A percentile compares a stretch with the other conserved stretches of the same genome.
Evolutionary conservation across 2,888 invertebrate genomes (phyloP).

Genomic region (Epicampocera succincta): DNA sequence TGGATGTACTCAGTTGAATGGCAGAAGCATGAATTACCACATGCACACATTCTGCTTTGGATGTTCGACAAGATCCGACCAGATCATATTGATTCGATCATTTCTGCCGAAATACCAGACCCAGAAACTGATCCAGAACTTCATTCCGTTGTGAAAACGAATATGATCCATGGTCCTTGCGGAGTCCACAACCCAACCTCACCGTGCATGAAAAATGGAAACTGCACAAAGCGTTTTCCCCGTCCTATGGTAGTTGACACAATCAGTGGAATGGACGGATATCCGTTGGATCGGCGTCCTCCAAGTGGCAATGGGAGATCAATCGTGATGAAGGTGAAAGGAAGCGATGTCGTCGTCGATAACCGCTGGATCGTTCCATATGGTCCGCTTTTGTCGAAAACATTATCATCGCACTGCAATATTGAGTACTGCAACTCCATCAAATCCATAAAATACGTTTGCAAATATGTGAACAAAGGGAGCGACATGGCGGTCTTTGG

Average conservation of each 20-base stretch:
- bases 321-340: slow-evolving; percentile 29
- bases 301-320: slow-evolving; percentile 57
- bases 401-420: slow-evolving; percentile 30
- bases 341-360: slow-evolving; percentile 19
- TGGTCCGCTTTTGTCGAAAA: slow-evolving; percentile 27
- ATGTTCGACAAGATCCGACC: slow-evolving; percentile 42
- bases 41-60: slow-evolving; percentile 47
- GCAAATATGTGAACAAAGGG: slow-evolving; percentile 26
- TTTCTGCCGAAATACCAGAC: slow-evolving; percentile 73
- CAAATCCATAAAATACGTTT: slow-evolving; percentile 23
- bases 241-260: slow-evolving; percentile 70
- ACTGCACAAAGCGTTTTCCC: slow-evolving; percentile 74
- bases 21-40: slow-evolving; percentile 21
- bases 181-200: slow-evolving; percentile 72
- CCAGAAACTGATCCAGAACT: slow-evolving; percentile 54
- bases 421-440: slow-evolving; percentile 27
- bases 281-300: slow-evolving; percentile 71
- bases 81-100: slow-evolving; percentile 66
- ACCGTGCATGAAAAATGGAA: slow-evolving; percentile 78
- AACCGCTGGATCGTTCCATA: slow-evolving; percentile 8
- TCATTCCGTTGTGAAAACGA: slow-evolving; percentile 65
- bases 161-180: slow-evolving; percentile 74
- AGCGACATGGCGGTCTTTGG: slow-evolving; percentile 20
- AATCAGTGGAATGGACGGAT: slow-evolving; percentile 73
- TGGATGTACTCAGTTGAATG: slow-evolving; percentile 15